Conservation (phyloP, 2,113 vertebrate genomes). For the Xenopus tropicalis region DNA sequence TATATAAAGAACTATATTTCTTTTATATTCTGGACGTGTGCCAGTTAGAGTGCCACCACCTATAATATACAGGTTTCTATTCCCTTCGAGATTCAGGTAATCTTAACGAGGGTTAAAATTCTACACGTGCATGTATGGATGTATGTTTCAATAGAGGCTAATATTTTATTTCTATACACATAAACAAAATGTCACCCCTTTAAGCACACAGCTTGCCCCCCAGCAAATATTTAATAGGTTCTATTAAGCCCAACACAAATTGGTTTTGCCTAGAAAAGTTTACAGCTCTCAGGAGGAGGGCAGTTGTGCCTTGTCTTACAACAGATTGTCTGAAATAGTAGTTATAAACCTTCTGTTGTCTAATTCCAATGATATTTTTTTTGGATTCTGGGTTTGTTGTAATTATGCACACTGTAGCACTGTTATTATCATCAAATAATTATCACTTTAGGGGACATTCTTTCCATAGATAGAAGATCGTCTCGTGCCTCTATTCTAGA, state of each 20-base stretch:
- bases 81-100: too few relatives aligned
- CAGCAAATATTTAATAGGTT: conserved; percentile 28
- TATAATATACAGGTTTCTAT: too few relatives aligned
- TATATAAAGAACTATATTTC: too few relatives aligned
- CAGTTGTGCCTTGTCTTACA: conserved; percentile 31
- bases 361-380: conserved; percentile 33
- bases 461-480: not conserved
- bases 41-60: too few relatives aligned
- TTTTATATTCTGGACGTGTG: too few relatives aligned
- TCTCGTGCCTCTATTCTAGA: not conserved
- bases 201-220: conserved; percentile 6
- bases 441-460: not conserved
- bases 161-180: conserved; percentile 16
- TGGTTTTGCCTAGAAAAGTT: conserved; percentile 32
- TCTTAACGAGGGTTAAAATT: too few relatives aligned
- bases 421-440: conserved; percentile 16
- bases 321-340: conserved; percentile 36
- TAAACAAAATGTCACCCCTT: conserved; percentile 13
- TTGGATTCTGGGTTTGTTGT: conserved; percentile 23
- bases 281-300: conserved; percentile 39
- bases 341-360: conserved; percentile 41
- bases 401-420: conserved; percentile 27
- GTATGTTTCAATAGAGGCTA: not conserved
- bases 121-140: not conserved
- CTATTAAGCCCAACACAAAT: conserved; percentile 23